Evolutionary conservation across 1,140 invertebrate species (phyloP), one percentile per base, ranked within the genome.

Genomic region (Sycophaga agraensis): DNA sequence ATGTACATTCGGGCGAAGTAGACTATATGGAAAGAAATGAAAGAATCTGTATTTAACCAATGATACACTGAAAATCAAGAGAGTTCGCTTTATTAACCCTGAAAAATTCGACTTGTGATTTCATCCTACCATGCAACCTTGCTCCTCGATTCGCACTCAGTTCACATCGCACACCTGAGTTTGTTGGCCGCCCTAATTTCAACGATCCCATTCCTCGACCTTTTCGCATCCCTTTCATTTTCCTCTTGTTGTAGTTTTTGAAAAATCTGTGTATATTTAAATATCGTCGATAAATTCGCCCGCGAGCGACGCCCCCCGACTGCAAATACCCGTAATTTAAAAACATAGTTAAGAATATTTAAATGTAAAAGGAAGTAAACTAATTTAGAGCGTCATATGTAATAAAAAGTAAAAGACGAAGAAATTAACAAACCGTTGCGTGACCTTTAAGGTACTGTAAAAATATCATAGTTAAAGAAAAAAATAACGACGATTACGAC

Each of bases 341-440:
- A 54, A n/a, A n/a, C n/a, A 61, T 61, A 61, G 17, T 54, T 61
- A 61, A 61, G 59, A 40, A 46, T 26, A 61, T 48, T 48, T 60
- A 35, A 60, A 53, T 60, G 37, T 58, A 48, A 58, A 58, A 9
- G 26, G n/a, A 39, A 58, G 35, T 48, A n/a, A n/a, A n/a, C n/a
- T n/a, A 12, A 35, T 9, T 55, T 42, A 28, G 34, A 26, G 42
- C 17, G 28, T 35, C 37, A 55, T 31, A 22, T 28, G 37, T 39
- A 12, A 50, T 17, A 8, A 48, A 48, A 50, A 21, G 14, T 16
- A 49, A 48, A 54, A 28, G n/a, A n/a, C n/a, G n/a, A 42, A 42
- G 28, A 51, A 43, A 51, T 31, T 50, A 40, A 42, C 24, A 35
- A 53, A 21, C 26, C 6, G 21, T 59, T 40, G 34, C 51, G 59